Conservation (phyloP, 2,797 vertebrate genomes). For the Ambastaia sidthimunki region DNA sequence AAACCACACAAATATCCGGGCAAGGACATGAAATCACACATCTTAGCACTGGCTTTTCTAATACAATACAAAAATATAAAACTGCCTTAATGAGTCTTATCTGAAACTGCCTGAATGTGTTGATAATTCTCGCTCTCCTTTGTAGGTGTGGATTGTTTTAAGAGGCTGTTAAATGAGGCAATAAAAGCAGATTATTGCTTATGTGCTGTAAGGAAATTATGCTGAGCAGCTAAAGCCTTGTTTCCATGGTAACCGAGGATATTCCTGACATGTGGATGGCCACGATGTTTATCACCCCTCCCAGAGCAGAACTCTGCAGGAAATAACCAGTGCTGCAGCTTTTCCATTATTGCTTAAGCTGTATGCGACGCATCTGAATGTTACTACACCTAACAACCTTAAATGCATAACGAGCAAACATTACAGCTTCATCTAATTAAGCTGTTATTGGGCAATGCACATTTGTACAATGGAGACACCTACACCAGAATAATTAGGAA, state of each 20-base stretch:
- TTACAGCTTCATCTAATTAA: not conserved
- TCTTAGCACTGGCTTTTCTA: not conserved
- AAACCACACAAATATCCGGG: not conserved
- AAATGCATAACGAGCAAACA: not conserved
- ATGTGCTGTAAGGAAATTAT: slow-evolving; percentile 18
- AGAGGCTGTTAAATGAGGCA: slow-evolving; percentile 1
- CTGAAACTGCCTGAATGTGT: not conserved
- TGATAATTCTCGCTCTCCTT: not conserved
- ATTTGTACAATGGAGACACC: not conserved
- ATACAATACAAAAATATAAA: not conserved
- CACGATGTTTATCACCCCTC: not conserved
- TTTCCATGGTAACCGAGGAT: slow-evolving; percentile 73
- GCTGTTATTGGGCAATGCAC: slow-evolving; percentile 10
- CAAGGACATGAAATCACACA: not conserved
- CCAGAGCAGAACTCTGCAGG: not conserved
- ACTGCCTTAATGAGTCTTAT: not conserved
- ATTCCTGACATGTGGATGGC: slow-evolving; percentile 47
- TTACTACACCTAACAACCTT: not conserved
- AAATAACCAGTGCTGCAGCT: not conserved
- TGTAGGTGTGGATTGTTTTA: not conserved
- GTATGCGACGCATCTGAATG: not conserved
- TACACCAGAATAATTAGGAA: not conserved
- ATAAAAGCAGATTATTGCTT: slow-evolving; percentile 37
- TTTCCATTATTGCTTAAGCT: not conserved
- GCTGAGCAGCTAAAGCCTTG: slow-evolving; percentile 58